Evolutionary conservation across 2,797 vertebrate genomes (phyloP).

Genomic region (Potorous gilbertii): DNA sequence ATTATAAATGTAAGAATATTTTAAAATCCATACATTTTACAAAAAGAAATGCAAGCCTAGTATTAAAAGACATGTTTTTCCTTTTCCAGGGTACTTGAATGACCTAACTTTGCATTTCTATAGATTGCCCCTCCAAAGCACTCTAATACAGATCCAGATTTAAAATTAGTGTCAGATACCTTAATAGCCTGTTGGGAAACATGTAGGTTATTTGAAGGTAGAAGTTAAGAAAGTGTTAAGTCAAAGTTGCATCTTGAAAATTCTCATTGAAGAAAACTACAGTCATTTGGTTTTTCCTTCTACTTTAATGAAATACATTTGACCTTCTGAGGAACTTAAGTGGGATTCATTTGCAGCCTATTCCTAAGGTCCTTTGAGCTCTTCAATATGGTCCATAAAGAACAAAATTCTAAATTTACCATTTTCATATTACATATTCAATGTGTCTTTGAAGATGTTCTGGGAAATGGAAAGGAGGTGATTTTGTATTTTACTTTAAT

Average conservation of each 20-base stretch:
- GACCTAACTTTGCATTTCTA: not conserved
- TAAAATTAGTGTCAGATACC: not conserved
- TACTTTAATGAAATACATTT: constrained; percentile 23
- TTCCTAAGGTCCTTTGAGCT: constrained; percentile 16
- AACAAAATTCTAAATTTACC: constrained; percentile 16
- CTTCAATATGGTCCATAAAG: constrained; percentile 9
- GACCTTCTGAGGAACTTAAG: constrained; percentile 39
- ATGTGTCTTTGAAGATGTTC: not conserved
- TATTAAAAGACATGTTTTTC: not conserved
- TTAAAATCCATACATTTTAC: not conserved
- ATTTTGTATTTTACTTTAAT: constrained; percentile 14
- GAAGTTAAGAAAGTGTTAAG: not conserved
- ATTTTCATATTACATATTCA: constrained; percentile 1
- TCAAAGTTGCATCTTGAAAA: not conserved
- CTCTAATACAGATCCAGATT: not conserved
- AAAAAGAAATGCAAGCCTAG: constrained; percentile 7
- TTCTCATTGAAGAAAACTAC: not conserved
- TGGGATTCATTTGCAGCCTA: constrained; percentile 24
- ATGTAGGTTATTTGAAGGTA: not conserved
- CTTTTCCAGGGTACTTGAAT: not conserved
- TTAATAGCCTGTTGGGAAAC: not conserved
- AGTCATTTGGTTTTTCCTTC: constrained; percentile 26
- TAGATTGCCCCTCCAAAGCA: not conserved
- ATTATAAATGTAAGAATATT: not conserved
- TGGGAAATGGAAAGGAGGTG: not conserved